Evolutionary conservation across 2,888 invertebrate genomes (phyloP), one percentile per base, ranked within the genome.

Genomic region (Mythimna vitellina): DNA sequence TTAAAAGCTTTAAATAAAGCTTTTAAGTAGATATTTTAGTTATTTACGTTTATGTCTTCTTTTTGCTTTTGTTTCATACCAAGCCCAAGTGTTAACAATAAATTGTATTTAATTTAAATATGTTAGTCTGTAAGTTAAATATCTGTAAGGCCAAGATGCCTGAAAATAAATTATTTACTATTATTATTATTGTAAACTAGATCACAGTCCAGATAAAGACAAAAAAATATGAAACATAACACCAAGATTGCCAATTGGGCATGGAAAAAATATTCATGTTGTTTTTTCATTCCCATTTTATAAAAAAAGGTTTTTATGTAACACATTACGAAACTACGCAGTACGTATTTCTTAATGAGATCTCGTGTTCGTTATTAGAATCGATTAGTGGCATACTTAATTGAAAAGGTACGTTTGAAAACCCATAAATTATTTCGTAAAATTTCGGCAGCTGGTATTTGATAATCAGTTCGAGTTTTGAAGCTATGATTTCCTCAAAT

Each of bases 251-350:
- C 68, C 78, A 73, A 80, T 65, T 56, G 20, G 8, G 56, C 56
- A 78, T 78, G 79, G 74, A 60, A 82, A 81, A 80, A 82, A 78
- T 46, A 12, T 42, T 70, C 29, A 65, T 70, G 78, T 66, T 69
- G 64, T 78, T 42, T 42, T 42, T 38, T 1, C 73, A 51, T 73
- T 73, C 69, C 61, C 49, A 69, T 69, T 78, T 67, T 51, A 67
- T 57, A 64, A 78, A 80, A 81, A 80, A 78, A 78, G 54, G 67
- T 67, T 82, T 82, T 67, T 65, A 77, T 72, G 25, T 60, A 77
- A 80, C 56, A 51, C 1, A 35, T 74, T 82, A 58, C 25, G 65
- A 66, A 65, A 82, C 73, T 38, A 53, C 70, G 70, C n/a, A 78
- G 73, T 73, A 61, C 22, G 32, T 62, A 54, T 69, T 65, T 65